Evolutionary conservation across 2,888 invertebrate genomes (phyloP), one percentile per base, ranked within the genome.

Genomic region (Phengaris alcon): DNA sequence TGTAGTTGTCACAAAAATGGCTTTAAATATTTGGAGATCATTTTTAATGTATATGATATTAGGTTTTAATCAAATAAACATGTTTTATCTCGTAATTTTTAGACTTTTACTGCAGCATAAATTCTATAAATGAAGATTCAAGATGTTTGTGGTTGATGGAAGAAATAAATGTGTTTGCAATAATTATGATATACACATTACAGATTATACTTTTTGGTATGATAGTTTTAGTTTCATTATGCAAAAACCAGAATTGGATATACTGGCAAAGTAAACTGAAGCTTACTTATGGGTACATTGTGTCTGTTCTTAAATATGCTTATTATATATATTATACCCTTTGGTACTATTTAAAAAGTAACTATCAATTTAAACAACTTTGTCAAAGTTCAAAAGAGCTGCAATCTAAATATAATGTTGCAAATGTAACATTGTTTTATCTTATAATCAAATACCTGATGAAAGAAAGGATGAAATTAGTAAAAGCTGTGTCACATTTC

Each of bases 401-500:
- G 8, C 22, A 35, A 44, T 0, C 12, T 13, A 35, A 35, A 4
- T 64, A 12, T 8, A 64, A 64, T 44, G 35, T 64, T 44, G 12
- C 13, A 35, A 64, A 64, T 35, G 5, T 13, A 35, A 35, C 13
- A 35, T 64, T 35, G 6, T 10, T 64, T 15, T 59, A 22, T 64
- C 35, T 64, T 6, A 90, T 88, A 81, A 76, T 91, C 75, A 84
- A 84, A 80, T 86, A 89, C 78, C 79, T 88, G 6, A 82, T 79
- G 6, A 86, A 88, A 75, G 89, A 92, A 76, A 84, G 84, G 76
- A 88, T 85, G 80, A 87, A 84, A 69, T 80, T 92, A 69, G 85
- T 85, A 0, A 84, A 86, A 13, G 83, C 91, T 13, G 79, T 91
- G 51, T 80, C 88, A 57, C 81, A 87, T n/a, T 87, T 88, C 54